Evolutionary conservation across 2,888 invertebrate genomes (phyloP).

Genomic region (Hylaea fasciaria): DNA sequence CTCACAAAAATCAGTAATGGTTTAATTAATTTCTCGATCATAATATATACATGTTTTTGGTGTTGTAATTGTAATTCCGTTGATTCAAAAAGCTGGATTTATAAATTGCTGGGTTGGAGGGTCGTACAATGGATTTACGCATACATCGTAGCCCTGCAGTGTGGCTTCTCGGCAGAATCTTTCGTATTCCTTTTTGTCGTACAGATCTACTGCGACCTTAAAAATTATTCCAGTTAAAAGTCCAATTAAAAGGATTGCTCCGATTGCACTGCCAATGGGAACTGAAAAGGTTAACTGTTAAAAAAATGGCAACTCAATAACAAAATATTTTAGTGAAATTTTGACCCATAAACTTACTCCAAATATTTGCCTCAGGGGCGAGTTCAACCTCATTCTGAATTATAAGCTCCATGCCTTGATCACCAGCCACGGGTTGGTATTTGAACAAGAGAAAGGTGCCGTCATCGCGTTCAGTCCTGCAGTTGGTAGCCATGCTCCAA

Average conservation of each 20-base stretch:
- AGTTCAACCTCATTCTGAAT: constrained; percentile 66
- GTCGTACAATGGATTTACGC: constrained; percentile 59
- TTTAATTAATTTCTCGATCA: constrained; percentile 12
- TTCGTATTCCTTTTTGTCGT: constrained; percentile 66
- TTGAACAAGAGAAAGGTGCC: constrained; percentile 60
- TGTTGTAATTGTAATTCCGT: constrained; percentile 1
- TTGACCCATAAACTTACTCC: constrained; percentile 69
- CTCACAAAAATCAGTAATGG: constrained; percentile 36
- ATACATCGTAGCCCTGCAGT: constrained; percentile 57
- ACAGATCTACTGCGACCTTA: constrained; percentile 66
- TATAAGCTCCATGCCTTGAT: constrained; percentile 52
- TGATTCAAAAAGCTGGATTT: constrained; percentile 57
- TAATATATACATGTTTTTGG: neutral
- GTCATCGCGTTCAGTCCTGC: constrained; percentile 55
- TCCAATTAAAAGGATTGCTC: constrained; percentile 65
- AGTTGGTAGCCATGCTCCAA: constrained; percentile 57
- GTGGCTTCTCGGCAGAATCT: constrained; percentile 59
- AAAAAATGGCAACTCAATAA: too few relatives aligned
- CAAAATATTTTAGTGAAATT: too few relatives aligned
- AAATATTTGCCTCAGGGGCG: constrained; percentile 57
- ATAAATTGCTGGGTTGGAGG: constrained; percentile 53
- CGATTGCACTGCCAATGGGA: constrained; percentile 61
- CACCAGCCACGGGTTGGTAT: constrained; percentile 52
- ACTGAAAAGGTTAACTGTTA: constrained; percentile 55
- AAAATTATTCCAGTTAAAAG: constrained; percentile 65